Percentiles rank a stretch among this genome's conserved stretches.
phyloP scores from a whole-genome alignment of 2,888 invertebrate genomes.

The Orchesella flavescens region DNA sequence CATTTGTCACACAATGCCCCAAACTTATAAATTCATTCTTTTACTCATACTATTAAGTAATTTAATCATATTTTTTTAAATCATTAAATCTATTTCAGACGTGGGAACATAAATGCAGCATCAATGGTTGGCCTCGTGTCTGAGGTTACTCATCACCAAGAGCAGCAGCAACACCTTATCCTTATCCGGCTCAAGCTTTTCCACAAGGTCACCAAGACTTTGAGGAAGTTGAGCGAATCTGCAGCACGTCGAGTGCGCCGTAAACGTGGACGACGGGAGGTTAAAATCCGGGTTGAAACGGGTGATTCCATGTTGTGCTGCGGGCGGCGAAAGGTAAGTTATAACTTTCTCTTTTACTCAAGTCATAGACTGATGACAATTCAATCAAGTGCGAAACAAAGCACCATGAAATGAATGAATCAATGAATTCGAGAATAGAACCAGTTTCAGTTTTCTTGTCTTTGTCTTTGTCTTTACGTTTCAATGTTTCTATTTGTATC shows the following conservation, averaged over 20 bases:
- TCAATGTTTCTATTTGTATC: neutral
- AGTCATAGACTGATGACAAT: neutral
- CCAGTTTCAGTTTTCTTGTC: too few relatives aligned
- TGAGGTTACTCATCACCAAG: slow-evolving; percentile 65
- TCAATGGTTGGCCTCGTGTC: slow-evolving; percentile 71
- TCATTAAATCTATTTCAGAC: slow-evolving; percentile 27
- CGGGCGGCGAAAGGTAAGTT: slow-evolving; percentile 70
- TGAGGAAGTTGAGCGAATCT: slow-evolving; percentile 65
- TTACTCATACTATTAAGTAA: too few relatives aligned
- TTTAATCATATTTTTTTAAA: too few relatives aligned
- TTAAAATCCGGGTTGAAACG: slow-evolving; percentile 59
- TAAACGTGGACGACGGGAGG: slow-evolving; percentile 63
- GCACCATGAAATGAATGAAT: too few relatives aligned
- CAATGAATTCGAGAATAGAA: too few relatives aligned
- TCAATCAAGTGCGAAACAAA: neutral
- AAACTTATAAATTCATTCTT: too few relatives aligned
- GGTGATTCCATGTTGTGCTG: slow-evolving; percentile 72
- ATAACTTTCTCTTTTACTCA: neutral
- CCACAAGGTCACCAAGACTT: slow-evolving; percentile 65
- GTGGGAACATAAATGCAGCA: slow-evolving; percentile 67
- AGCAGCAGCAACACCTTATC: slow-evolving; percentile 53
- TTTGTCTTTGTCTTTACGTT: neutral
- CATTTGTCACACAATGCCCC: too few relatives aligned
- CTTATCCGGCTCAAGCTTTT: slow-evolving; percentile 59
- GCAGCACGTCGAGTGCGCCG: slow-evolving; percentile 51